A percentile compares a stretch with the other conserved stretches of the same genome.
These are phyloP conservation scores for Andrena chrysosceles DNA, from an alignment of 2,888 invertebrate genomes.

Conservation along the genomic window DNA sequence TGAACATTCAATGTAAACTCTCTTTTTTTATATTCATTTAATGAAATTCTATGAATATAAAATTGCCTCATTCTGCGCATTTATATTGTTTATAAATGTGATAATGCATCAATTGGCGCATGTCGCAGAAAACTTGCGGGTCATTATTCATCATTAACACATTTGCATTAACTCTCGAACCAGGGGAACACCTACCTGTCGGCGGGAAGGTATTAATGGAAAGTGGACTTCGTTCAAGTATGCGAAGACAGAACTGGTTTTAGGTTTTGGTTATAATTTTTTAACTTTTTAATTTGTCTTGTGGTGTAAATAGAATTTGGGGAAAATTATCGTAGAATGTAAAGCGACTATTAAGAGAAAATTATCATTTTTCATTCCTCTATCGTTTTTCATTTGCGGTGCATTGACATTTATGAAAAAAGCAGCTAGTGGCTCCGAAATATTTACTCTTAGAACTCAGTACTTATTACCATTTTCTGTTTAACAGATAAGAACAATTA, in stretches of 20 bases:
- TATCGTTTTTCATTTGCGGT: too few relatives aligned
- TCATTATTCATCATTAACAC: conserved; percentile 43
- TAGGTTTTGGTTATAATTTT: conserved; percentile 7
- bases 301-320: not conserved
- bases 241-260: conserved; percentile 9
- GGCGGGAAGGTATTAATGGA: conserved; percentile 49
- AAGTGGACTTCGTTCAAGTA: conserved; percentile 48
- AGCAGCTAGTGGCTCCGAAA: too few relatives aligned
- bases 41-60: too few relatives aligned
- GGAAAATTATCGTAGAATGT: not conserved
- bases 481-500: too few relatives aligned
- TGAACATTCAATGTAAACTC: too few relatives aligned
- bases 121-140: conserved; percentile 19
- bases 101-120: conserved; percentile 3
- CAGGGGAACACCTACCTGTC: conserved; percentile 35
- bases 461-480: too few relatives aligned
- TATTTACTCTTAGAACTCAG: too few relatives aligned
- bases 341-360: too few relatives aligned
- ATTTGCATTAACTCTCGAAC: conserved; percentile 23
- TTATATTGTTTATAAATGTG: conserved; percentile 11
- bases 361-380: too few relatives aligned
- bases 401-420: too few relatives aligned
- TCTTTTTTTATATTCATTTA: too few relatives aligned
- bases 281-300: not conserved
- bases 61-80: not conserved